Evolutionary conservation across 2,113 vertebrate species (phyloP).

Genomic region (Dipodomys stephensi): DNA sequence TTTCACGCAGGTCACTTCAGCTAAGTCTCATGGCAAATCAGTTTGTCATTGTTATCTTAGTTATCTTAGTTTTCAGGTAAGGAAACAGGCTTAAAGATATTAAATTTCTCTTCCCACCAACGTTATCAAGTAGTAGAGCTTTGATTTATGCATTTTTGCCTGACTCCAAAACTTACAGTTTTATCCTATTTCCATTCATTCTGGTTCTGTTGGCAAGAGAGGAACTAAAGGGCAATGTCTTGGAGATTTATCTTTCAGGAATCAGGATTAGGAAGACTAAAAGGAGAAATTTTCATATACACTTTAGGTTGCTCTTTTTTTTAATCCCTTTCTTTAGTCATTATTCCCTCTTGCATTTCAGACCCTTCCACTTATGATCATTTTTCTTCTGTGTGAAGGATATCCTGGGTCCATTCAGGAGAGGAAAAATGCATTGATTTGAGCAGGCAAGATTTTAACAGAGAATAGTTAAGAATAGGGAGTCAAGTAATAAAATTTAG

Average conservation of each 20-base stretch:
- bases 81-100: neutral
- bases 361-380: neutral
- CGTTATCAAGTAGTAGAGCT: neutral
- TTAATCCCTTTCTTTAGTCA: neutral
- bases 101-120: slow-evolving; percentile 5
- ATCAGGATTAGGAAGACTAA: neutral
- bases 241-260: neutral
- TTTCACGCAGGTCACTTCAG: neutral
- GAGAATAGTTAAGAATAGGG: neutral
- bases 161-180: neutral
- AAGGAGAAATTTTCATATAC: neutral
- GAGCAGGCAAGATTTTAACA: neutral
- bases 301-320: neutral
- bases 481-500: neutral
- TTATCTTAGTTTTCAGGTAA: slow-evolving; percentile 26
- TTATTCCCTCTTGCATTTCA: neutral
- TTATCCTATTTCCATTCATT: neutral
- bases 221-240: neutral
- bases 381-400: neutral
- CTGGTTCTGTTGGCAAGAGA: neutral
- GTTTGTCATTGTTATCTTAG: neutral
- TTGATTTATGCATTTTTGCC: neutral
- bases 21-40: neutral
- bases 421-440: slow-evolving; percentile 1
- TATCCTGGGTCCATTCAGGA: neutral